Conservation (phyloP, 2,888 invertebrate genomes). For the Adineta ricciae region DNA sequence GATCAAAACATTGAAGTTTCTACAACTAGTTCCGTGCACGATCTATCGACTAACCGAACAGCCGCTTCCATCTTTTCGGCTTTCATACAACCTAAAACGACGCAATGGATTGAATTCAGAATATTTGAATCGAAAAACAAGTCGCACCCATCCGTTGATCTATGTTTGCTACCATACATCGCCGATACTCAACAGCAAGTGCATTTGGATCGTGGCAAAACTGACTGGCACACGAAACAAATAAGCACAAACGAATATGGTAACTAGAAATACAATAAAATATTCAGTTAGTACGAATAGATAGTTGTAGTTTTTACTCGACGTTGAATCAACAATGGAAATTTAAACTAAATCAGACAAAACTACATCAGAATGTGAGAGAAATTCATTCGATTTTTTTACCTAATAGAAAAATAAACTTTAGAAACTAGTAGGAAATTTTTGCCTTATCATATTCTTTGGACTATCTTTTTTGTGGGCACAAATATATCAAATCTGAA, state of each 20-base stretch:
- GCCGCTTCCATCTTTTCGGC: not conserved
- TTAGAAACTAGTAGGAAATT: not conserved
- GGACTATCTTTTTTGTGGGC: not conserved
- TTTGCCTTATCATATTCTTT: not conserved
- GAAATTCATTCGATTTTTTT: not conserved
- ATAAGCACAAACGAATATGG: not conserved
- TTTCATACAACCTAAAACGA: conserved; percentile 13
- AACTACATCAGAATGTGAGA: not conserved
- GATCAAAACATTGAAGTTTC: no score
- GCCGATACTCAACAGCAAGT: not conserved
- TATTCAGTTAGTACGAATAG: not conserved
- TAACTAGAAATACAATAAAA: not conserved
- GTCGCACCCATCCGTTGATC: not conserved
- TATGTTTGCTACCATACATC: conserved; percentile 22
- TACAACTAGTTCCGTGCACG: no score
- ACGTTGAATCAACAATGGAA: not conserved
- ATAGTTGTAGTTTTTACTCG: not conserved
- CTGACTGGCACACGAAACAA: not conserved
- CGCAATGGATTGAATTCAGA: no score
- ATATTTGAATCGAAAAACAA: not conserved
- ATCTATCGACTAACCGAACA: conserved; percentile 13
- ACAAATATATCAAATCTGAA: not conserved
- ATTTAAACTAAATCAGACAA: not conserved
- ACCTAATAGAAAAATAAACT: not conserved
- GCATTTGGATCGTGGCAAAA: conserved; percentile 2